Evolutionary conservation across 2,113 vertebrate species (phyloP).

Genomic region (Alligator mississippiensis): DNA sequence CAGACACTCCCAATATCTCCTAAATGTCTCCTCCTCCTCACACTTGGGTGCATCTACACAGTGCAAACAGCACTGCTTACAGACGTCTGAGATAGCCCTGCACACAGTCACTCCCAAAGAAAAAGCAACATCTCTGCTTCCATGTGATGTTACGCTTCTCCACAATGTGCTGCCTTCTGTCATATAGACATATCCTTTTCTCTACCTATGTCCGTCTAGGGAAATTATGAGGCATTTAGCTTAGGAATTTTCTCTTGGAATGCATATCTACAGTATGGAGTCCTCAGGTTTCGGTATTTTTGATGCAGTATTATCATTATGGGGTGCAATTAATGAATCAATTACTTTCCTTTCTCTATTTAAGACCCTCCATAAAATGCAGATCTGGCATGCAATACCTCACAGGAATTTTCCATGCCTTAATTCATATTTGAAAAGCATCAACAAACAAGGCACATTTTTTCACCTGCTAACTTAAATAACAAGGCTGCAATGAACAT

Average conservation of each 20-base stretch:
- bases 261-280: not conserved
- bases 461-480: not conserved
- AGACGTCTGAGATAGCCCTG: too few relatives aligned
- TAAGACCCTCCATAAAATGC: fast-evolving
- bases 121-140: too few relatives aligned
- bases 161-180: too few relatives aligned
- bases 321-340: fast-evolving
- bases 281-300: too few relatives aligned
- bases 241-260: not conserved
- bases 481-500: not conserved
- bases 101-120: too few relatives aligned
- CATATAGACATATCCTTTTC: too few relatives aligned
- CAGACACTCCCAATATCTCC: not conserved
- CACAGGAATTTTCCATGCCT: not conserved
- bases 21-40: too few relatives aligned
- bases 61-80: too few relatives aligned
- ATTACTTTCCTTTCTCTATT: too few relatives aligned
- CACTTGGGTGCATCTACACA: too few relatives aligned
- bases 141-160: too few relatives aligned
- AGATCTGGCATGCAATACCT: fast-evolving
- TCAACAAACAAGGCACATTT: fast-evolving
- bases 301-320: too few relatives aligned
- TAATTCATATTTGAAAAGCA: not conserved
- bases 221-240: not conserved
- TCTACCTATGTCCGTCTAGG: not conserved